Evolutionary conservation across 2,113 vertebrate genomes (phyloP), one percentile per base, ranked within the genome.

Genomic region (Dolichallabes microphthalmus): DNA sequence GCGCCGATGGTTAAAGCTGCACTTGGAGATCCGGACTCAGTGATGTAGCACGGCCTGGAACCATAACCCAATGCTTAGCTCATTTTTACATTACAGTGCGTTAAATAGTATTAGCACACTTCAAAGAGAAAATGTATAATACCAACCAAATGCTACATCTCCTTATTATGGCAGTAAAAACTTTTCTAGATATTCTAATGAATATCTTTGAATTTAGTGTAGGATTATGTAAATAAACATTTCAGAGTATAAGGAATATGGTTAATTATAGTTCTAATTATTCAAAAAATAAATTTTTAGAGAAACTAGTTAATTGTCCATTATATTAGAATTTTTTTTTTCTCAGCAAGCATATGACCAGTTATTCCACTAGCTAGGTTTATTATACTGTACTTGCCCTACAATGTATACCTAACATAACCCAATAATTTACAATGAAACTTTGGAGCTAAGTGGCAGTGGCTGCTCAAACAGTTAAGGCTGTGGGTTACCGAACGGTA

Each of bases 41-140:
- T 84, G 71, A 79, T 60, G 32, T 77, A 58, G n/a, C 45, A 13
- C 25, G 82, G 35, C 82, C 68, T 30, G 32, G 32, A 75, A 75
- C 55, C 57, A 63, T 76, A 63, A 52, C 50, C 27, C 57, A 52
- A 60, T 64, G 22, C 58, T 52, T 13, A 79, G 32, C 55, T 79
- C 30, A 39, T 63, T 30, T 74, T 73, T 63, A 39, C 22, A 52
- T 64, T 30, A 25, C 45, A 76, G 50, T 64, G 82, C 64, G 27
- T 19, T 19, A 50, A 25, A 75, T 27, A 27, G 25, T 14, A 75
- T 61, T 52, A 75, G 52, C 35, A 50, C 69, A 50, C 55, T 61
- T 30, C 69, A 50, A 12, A 11, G 27, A 64, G 79, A 64, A 66
- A 64, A 61, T 17, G 45, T 27, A 27, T 53, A 15, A n/a, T 52